Evolutionary conservation across 1,140 invertebrate genomes (phyloP).

Genomic region (Sycobia sp.): DNA sequence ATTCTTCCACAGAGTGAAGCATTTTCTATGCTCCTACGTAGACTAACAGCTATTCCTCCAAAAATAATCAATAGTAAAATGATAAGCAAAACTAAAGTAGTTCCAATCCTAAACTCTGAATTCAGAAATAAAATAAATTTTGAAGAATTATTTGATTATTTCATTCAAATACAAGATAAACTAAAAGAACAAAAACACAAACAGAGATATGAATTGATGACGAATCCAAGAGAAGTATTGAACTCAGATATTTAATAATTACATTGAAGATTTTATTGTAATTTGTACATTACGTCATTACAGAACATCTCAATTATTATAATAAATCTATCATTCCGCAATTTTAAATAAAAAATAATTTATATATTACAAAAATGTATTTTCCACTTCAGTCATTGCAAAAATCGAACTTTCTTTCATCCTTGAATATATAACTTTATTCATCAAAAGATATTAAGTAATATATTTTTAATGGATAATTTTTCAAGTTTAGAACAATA

Average conservation of each 20-base stretch:
- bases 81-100: conserved; percentile 4
- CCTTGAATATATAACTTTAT: too few species aligned
- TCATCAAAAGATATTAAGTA: too few species aligned
- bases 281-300: conserved; percentile 6
- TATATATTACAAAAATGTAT: conserved; percentile 3
- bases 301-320: background rate
- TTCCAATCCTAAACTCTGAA: conserved; percentile 29
- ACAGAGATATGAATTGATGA: conserved; percentile 48
- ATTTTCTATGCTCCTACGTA: conserved; percentile 84
- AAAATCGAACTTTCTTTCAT: too few species aligned
- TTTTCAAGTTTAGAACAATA: too few species aligned
- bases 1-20: conserved; percentile 96
- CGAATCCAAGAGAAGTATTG: conserved; percentile 3
- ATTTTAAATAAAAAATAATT: conserved; percentile 9
- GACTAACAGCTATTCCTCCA: conserved; percentile 87
- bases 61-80: conserved; percentile 51
- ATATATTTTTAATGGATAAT: too few species aligned
- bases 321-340: conserved; percentile 4
- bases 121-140: conserved; percentile 65
- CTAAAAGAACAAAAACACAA: conserved; percentile 67
- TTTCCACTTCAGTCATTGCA: conserved; percentile 22
- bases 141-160: conserved; percentile 67
- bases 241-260: conserved; percentile 16
- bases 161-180: conserved; percentile 69
- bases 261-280: conserved; percentile 23